A percentile compares a stretch with the other conserved stretches of the same genome.
These are phyloP conservation scores for Polyodon spathula DNA, from an alignment of 2,113 vertebrate genomes.

Conservation along the genomic window DNA sequence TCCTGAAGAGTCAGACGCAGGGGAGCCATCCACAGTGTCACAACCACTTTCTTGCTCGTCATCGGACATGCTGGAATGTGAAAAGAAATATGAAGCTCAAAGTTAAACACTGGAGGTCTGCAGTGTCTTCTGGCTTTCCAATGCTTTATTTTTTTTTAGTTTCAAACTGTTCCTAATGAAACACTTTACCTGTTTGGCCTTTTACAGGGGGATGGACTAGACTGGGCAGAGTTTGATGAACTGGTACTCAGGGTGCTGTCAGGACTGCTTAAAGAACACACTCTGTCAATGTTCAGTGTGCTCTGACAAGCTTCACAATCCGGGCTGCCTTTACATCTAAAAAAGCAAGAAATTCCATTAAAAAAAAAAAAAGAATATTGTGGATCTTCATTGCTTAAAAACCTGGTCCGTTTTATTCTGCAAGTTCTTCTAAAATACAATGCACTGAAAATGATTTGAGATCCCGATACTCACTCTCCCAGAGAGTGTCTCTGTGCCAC, in stretches of 20 bases:
- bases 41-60: conserved; percentile 90
- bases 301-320: conserved; percentile 93
- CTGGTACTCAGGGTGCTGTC: conserved; percentile 92
- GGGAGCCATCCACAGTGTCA: conserved; percentile 84
- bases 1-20: conserved; percentile 75
- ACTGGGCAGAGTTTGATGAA: conserved; percentile 74
- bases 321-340: conserved; percentile 82
- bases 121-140: too few species aligned
- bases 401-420: too few species aligned
- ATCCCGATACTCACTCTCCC: conserved; percentile 65
- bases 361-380: too few species aligned
- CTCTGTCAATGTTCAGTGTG: conserved; percentile 86
- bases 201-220: conserved; percentile 85
- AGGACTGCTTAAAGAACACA: conserved; percentile 91
- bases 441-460: background rate
- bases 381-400: too few species aligned
- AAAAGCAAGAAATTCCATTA: conserved; percentile 7
- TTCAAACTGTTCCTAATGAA: background rate
- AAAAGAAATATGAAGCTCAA: background rate
- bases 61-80: conserved; percentile 75
- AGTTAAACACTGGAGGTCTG: too few species aligned
- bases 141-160: too few species aligned
- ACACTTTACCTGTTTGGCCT: conserved; percentile 75
- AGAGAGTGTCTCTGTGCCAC: conserved; percentile 59
- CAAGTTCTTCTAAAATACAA: background rate